These are phyloP conservation scores for Pocillopora grandis DNA, from an alignment of 92 coral and sea anemone genomes.

Conservation along the genomic window DNA sequence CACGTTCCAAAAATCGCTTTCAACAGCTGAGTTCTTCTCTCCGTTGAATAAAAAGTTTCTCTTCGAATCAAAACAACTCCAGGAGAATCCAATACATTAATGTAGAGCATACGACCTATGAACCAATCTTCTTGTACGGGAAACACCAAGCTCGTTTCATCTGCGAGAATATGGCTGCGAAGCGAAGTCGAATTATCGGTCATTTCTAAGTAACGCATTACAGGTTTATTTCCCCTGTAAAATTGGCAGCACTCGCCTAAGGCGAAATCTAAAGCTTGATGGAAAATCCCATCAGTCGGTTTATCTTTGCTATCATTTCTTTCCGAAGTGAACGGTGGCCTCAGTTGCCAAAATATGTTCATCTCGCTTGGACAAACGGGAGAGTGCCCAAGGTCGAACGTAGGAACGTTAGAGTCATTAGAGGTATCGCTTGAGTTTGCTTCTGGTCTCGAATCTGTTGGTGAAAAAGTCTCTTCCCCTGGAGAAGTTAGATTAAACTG, in stretches of 20 bases:
- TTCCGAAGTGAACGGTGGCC: slow-evolving; percentile 15
- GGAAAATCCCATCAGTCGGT: slow-evolving; percentile 1
- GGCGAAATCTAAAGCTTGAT: slow-evolving; percentile 4
- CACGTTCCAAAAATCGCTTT: slow-evolving; percentile 11
- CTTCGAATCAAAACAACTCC: slow-evolving; percentile 5
- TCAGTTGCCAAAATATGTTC: not conserved
- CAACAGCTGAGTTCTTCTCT: not conserved
- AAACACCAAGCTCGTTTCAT: not conserved
- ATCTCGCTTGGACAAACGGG: not conserved
- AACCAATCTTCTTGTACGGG: not conserved
- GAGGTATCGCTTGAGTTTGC: not conserved
- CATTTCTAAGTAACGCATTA: not conserved
- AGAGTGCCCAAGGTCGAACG: no score
- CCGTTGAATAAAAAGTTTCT: not conserved
- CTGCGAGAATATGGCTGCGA: not conserved
- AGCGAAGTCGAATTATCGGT: not conserved
- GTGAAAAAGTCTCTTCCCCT: not conserved
- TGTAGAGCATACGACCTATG: not conserved
- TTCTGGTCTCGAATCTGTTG: not conserved
- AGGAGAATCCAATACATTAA: slow-evolving; percentile 1
- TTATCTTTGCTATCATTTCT: not conserved
- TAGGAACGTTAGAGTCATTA: not conserved
- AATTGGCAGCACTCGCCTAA: not conserved
- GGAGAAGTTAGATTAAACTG: not conserved
- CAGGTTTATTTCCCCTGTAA: not conserved